A percentile compares a stretch with the other conserved stretches of the same genome.
These are phyloP conservation scores for Plemyria rubiginata DNA, from an alignment of 2,888 invertebrate genomes.

Conservation along the genomic window DNA sequence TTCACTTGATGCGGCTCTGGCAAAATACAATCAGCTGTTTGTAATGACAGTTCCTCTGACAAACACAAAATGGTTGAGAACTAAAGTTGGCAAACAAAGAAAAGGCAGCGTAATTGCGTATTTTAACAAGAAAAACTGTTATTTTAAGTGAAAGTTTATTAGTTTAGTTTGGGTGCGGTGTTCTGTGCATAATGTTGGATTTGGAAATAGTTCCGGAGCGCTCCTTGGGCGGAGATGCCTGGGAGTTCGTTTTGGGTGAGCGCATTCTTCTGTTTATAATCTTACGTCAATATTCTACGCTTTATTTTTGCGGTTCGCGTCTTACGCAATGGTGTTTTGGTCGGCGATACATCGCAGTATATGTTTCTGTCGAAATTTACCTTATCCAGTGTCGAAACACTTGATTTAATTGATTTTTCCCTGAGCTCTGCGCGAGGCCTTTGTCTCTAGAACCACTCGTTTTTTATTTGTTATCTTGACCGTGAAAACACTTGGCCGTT, in stretches of 20 bases:
- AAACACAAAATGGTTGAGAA: conserved; percentile 86
- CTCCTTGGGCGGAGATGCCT: conserved; percentile 97
- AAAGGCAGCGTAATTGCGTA: conserved; percentile 79
- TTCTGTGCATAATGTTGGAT: conserved; percentile 92
- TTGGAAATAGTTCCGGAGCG: conserved; percentile 98
- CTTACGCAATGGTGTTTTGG: conserved; percentile 77
- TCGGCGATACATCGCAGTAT: conserved; percentile 36
- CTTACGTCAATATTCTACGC: conserved; percentile 83
- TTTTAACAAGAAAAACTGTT: conserved; percentile 70
- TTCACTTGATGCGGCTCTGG: conserved; percentile 62
- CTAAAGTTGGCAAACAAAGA: conserved; percentile 86
- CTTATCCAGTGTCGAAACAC: conserved; percentile 19
- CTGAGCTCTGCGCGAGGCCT: conserved; percentile 53
- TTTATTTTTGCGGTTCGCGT: conserved; percentile 71
- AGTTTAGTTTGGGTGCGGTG: conserved; percentile 93
- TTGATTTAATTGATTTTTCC: conserved; percentile 72
- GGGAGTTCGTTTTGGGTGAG: conserved; percentile 98
- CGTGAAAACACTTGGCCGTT: conserved; percentile 72
- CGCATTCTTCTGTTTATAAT: conserved; percentile 48
- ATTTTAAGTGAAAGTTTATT: conserved; percentile 77
- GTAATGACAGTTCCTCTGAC: conserved; percentile 85
- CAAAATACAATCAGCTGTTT: conserved; percentile 85
- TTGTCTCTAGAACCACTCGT: conserved; percentile 74
- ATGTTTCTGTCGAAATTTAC: conserved; percentile 23
- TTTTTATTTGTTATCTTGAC: conserved; percentile 78